Evolutionary conservation across 1,140 invertebrate genomes (phyloP), one percentile per base, ranked within the genome.

Genomic region (Pachypeltis micranthus): DNA sequence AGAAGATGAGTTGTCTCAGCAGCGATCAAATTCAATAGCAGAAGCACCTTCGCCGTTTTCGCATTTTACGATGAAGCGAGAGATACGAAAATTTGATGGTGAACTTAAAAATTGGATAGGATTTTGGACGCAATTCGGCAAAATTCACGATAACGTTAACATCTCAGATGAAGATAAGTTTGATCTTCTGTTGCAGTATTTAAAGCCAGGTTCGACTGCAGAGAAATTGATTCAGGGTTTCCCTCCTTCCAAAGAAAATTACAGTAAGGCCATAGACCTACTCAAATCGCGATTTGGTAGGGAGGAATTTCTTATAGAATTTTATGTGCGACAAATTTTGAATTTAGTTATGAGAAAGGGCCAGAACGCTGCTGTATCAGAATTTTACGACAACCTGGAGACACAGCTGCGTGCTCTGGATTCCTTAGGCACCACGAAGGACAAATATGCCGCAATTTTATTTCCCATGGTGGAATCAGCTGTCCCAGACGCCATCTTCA

Each of bases 381-480:
- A 54, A 23, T 21, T 54, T 23, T 72, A 72, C 59, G 71, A 73
- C 54, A 68, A 68, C 26, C 55, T 74, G 19, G 66, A 71, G 44
- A 29, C 68, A 7, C 70, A 73, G n/a, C 60, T 74, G 12, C 47
- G 66, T 28, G 64, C 68, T 0, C 61, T 75, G 1, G 69, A 73
- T 39, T 64, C 69, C 0, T 59, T 74, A 0, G 68, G 69, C 10
- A 67, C 72, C 0, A 70, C 66, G 23, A 70, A 66, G 23, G 67
- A 71, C 25, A 71, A 70, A 39, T 70, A 67, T 65, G 69, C 68
- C 0, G 67, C 70, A 1, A 68, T 72, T 58, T 44, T 74, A 1
- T 70, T 67, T 29, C 71, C 71, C 0, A 55, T 74, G 24, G 69
- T 72, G 54, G 70, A 74, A 63, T 74, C 71, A 1, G 67, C 70